phyloP scores from a whole-genome alignment of 2,113 vertebrate species.

The Himantopus leucocephalus region DNA sequence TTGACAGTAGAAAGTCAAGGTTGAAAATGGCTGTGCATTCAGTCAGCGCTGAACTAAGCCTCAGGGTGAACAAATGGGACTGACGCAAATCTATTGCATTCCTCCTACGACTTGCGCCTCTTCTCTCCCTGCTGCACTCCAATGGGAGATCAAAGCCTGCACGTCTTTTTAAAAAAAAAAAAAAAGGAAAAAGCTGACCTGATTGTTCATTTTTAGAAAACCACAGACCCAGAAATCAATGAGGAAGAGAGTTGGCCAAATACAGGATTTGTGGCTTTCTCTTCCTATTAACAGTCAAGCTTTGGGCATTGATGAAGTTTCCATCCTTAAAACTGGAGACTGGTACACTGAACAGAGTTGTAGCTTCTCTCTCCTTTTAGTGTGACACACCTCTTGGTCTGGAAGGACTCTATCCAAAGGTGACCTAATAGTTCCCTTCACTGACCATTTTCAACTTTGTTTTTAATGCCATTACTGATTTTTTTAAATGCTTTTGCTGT shows the following conservation, averaged over 20 bases:
- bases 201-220: neutral
- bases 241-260: neutral
- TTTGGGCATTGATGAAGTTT: neutral
- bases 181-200: neutral
- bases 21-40: neutral
- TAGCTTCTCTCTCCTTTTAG: neutral
- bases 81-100: neutral
- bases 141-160: neutral
- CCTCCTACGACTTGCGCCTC: neutral
- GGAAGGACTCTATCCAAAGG: neutral
- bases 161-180: neutral
- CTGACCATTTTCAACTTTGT: neutral
- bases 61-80: slow-evolving; percentile 26
- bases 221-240: neutral
- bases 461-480: neutral
- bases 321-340: neutral
- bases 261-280: neutral
- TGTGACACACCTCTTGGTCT: neutral
- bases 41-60: neutral
- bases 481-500: neutral
- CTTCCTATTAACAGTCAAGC: neutral
- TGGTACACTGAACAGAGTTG: neutral
- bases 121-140: neutral
- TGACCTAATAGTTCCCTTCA: neutral
- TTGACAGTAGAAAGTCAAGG: slow-evolving; percentile 28